Percentiles rank a stretch among this genome's conserved stretches.
Conservation (phyloP, 1,140 invertebrate genomes). For the Sycophila sp. region DNA sequence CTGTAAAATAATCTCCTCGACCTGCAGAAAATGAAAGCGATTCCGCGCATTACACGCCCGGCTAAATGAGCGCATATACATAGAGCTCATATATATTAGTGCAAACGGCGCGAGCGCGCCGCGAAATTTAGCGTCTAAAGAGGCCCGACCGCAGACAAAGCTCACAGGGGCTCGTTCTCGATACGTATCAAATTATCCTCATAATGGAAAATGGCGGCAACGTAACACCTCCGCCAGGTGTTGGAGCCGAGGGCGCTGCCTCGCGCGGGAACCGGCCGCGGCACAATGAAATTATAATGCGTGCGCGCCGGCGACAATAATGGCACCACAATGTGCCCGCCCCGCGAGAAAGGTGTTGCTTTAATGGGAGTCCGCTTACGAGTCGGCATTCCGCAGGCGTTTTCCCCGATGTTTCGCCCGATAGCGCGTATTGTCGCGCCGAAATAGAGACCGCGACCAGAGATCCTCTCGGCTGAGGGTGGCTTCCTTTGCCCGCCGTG, state of each 20-base stretch:
- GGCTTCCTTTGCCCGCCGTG: too few species aligned
- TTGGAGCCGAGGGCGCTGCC: slow-evolving; percentile 50
- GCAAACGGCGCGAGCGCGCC: not conserved
- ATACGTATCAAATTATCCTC: slow-evolving; percentile 68
- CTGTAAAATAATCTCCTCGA: too few species aligned
- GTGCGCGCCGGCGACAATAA: slow-evolving; percentile 58
- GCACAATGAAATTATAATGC: slow-evolving; percentile 62
- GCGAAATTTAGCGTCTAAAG: slow-evolving; percentile 15
- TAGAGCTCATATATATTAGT: too few species aligned
- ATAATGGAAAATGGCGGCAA: slow-evolving; percentile 67
- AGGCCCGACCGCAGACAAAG: slow-evolving; percentile 1
- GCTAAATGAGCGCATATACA: too few species aligned
- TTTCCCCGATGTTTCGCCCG: slow-evolving; percentile 44
- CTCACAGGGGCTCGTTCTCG: slow-evolving; percentile 43
- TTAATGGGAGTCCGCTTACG: slow-evolving; percentile 65
- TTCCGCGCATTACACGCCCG: too few species aligned
- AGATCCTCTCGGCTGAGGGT: too few species aligned
- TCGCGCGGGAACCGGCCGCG: slow-evolving; percentile 50
- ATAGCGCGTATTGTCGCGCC: too few species aligned
- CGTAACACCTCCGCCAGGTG: slow-evolving; percentile 66
- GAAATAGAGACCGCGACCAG: too few species aligned
- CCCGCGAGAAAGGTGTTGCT: slow-evolving; percentile 62
- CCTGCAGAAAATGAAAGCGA: too few species aligned
- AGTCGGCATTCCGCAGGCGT: slow-evolving; percentile 39
- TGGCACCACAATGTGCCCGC: slow-evolving; percentile 55